Evolutionary conservation across 92 coral and sea anemone genomes (phyloP).

Genomic region (Diadumene lineata): DNA sequence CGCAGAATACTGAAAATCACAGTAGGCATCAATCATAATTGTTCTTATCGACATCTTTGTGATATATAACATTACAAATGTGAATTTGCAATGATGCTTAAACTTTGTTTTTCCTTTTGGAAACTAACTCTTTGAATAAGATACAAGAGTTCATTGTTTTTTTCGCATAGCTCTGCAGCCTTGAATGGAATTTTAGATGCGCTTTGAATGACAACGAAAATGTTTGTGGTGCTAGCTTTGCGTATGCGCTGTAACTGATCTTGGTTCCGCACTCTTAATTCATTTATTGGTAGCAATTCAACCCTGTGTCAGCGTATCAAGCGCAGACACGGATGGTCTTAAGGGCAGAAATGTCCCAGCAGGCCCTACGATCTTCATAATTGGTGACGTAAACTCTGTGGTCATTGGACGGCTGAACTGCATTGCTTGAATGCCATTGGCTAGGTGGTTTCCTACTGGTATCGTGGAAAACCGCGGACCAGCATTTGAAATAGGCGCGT

Average conservation of each 20-base stretch:
- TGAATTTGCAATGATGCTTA: too few species aligned
- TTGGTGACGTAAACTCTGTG: slow-evolving; percentile 88
- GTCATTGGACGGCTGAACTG: slow-evolving; percentile 92
- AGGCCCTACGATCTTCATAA: slow-evolving; percentile 94
- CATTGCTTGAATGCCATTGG: slow-evolving; percentile 91
- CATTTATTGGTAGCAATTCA: slow-evolving; percentile 3
- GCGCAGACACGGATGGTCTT: slow-evolving; percentile 82
- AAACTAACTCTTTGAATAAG: too few species aligned
- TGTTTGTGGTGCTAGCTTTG: background rate
- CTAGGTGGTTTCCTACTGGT: slow-evolving; percentile 77
- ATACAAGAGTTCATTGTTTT: background rate
- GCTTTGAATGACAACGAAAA: background rate
- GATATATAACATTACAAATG: too few species aligned
- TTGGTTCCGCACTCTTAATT: background rate
- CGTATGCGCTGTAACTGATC: slow-evolving; percentile 5
- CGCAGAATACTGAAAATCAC: too few species aligned
- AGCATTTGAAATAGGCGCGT: slow-evolving; percentile 85
- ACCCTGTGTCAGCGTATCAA: slow-evolving; percentile 82
- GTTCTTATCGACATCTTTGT: too few species aligned
- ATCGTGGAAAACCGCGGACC: slow-evolving; percentile 82
- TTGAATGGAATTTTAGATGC: background rate
- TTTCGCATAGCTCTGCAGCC: background rate
- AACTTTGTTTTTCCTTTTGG: too few species aligned
- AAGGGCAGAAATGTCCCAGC: slow-evolving; percentile 95
- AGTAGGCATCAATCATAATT: too few species aligned